Percentiles rank a stretch among this genome's conserved stretches.
Evolutionary conservation across 2,888 invertebrate species (phyloP).

Genomic region (Thymelicus lineola): DNA sequence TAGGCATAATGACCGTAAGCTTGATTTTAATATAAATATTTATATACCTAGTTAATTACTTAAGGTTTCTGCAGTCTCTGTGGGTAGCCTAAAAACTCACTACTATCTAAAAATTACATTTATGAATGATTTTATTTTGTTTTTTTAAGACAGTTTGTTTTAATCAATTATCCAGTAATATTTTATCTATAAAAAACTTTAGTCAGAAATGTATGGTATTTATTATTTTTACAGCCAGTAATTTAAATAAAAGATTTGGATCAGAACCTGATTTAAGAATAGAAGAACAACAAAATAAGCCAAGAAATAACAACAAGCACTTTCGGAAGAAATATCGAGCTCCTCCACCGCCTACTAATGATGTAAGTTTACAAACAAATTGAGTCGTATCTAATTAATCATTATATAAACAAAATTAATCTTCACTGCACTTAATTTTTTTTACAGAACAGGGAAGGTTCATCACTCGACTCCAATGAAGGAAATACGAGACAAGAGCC

Average conservation of each 20-base stretch:
- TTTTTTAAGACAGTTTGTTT: too few species aligned
- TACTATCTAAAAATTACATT: too few species aligned
- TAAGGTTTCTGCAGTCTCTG: neutral
- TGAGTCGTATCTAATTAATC: neutral
- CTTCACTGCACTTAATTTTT: neutral
- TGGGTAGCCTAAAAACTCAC: too few species aligned
- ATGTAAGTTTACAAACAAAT: constrained; percentile 59
- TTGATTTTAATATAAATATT: constrained; percentile 3
- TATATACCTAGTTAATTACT: neutral
- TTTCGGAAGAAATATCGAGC: constrained; percentile 92
- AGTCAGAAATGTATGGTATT: neutral
- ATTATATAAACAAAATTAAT: neutral
- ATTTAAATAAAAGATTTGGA: constrained; percentile 86
- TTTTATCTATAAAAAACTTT: too few species aligned
- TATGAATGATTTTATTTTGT: too few species aligned
- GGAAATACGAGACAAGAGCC: constrained; percentile 78
- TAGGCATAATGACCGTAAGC: constrained; percentile 70
- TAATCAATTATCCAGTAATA: too few species aligned
- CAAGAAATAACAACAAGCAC: constrained; percentile 69
- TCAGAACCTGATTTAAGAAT: constrained; percentile 90
- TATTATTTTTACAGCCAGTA: constrained; percentile 55
- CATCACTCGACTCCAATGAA: constrained; percentile 86
- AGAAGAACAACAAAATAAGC: constrained; percentile 72
- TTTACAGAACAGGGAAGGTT: constrained; percentile 76
- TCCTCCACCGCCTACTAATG: constrained; percentile 85